Conservation (phyloP, 2,113 vertebrate species). For the Vulpes ferrilata region DNA sequence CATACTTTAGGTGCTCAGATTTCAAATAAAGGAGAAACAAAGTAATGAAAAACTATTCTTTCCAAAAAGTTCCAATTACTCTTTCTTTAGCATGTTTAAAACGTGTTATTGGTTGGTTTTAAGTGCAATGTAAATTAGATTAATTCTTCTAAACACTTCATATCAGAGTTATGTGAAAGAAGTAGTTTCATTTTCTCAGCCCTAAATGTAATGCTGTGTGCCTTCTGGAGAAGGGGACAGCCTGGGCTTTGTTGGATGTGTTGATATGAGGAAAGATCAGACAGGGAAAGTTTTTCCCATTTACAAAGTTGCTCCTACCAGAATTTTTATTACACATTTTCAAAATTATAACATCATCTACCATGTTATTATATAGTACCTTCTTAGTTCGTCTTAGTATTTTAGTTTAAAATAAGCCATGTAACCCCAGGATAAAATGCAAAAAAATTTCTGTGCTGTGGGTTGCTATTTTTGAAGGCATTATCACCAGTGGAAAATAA, state of each 20-base stretch:
- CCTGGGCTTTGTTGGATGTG: not conserved
- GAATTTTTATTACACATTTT: constrained; percentile 12
- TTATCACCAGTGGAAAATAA: not conserved
- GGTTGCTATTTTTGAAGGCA: constrained; percentile 12
- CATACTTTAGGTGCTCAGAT: constrained; percentile 17
- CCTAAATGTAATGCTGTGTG: not conserved
- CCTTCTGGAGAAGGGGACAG: not conserved
- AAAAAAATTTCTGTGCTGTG: not conserved
- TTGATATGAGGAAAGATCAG: not conserved
- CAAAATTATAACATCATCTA: constrained; percentile 27
- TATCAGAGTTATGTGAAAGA: constrained; percentile 8
- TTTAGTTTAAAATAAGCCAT: not conserved
- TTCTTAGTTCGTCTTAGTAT: not conserved
- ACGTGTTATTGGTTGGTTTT: not conserved
- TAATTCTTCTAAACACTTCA: constrained; percentile 37
- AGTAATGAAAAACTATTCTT: constrained; percentile 25
- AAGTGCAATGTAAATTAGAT: constrained; percentile 13
- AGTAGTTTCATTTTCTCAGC: not conserved
- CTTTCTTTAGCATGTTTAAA: constrained; percentile 13
- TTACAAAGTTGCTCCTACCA: not conserved
- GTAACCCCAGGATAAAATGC: not conserved
- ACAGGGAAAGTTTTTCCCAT: not conserved
- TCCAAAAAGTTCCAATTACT: not conserved
- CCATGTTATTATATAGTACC: not conserved
- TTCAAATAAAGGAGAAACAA: constrained; percentile 2